Evolutionary conservation across 2,888 invertebrate genomes (phyloP).

Genomic region (Cinara cedri): DNA sequence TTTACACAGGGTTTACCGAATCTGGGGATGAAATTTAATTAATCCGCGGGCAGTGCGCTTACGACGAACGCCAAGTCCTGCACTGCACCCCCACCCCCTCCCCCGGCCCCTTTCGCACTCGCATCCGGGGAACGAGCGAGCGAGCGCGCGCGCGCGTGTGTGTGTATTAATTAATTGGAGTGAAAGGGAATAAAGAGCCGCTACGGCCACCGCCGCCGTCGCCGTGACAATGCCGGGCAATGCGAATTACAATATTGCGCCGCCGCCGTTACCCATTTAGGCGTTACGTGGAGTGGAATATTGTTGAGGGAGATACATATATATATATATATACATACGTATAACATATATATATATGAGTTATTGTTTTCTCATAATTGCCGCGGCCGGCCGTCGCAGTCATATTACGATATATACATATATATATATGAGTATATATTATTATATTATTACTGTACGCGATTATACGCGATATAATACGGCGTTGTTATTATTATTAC

Average conservation of each 20-base stretch:
- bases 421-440: no score
- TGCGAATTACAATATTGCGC: constrained; percentile 47
- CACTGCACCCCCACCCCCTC: background rate
- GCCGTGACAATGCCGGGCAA: constrained; percentile 48
- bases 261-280: constrained; percentile 13
- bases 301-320: constrained; percentile 23
- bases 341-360: no score
- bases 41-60: constrained; percentile 36
- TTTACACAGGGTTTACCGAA: constrained; percentile 45
- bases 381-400: background rate
- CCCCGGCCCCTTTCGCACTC: background rate
- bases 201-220: background rate
- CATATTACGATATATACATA: no score
- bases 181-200: constrained; percentile 45
- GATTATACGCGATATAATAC: background rate
- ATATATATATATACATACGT: constrained; percentile 1
- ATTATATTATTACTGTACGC: background rate
- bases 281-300: constrained; percentile 12
- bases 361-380: constrained; percentile 56
- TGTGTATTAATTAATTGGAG: constrained; percentile 54
- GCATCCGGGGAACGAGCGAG: constrained; percentile 34
- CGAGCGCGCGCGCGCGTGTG: background rate
- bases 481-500: no score
- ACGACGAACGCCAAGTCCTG: background rate
- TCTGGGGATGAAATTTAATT: constrained; percentile 54